Evolutionary conservation across 2,797 vertebrate genomes (phyloP), one percentile per base, ranked within the genome.

Genomic region (Antennarius maculatus): DNA sequence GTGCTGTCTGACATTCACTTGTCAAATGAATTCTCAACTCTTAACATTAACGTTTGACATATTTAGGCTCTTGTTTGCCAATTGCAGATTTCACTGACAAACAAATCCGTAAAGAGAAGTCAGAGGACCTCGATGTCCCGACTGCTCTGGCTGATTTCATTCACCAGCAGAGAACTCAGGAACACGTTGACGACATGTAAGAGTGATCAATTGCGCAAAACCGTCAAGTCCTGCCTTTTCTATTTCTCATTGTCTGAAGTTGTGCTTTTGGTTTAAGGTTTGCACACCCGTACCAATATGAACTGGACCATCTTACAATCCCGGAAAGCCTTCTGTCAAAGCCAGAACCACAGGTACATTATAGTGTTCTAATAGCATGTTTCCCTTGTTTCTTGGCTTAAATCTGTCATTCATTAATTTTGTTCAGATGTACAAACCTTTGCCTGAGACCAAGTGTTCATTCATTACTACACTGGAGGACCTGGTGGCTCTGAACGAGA

Each of bases 271-370:
- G 27, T 1, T 72, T 8, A 54, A 99, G 98, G 95, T 97, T 97
- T 91, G 94, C 95, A 55, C 98, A 99, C 60, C 98, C 97, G 4
- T 99, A 99, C 75, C 95, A 96, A 7, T 95, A 96, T 79, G 98
- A 99, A 64, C 67, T 99, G 57, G 95, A 98, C 54, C 96, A 93
- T 87, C 93, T 97, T 50, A 88, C 84, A 11, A 77, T 93, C 53
- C 78, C 92, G 29, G 95, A 96, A 8, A 81, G n/a, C 31, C 84
- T 95, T 55, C 88, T 95, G 18, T 86, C 90, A 29, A 97, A 95
- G 73, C 93, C 95, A 46, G 92, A 96, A 11, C 91, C 93, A 6
- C 95, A 98, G 95, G 97, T 96, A 59, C 61, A 70, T 78, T 18
- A 27, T 5, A 7, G 1, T 49, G 11, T 48, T 39, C 7, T 13